Base-by-base conservation (phyloP, 1,140 invertebrate genomes). In the Macrosteles quadrilineatus region DNA sequence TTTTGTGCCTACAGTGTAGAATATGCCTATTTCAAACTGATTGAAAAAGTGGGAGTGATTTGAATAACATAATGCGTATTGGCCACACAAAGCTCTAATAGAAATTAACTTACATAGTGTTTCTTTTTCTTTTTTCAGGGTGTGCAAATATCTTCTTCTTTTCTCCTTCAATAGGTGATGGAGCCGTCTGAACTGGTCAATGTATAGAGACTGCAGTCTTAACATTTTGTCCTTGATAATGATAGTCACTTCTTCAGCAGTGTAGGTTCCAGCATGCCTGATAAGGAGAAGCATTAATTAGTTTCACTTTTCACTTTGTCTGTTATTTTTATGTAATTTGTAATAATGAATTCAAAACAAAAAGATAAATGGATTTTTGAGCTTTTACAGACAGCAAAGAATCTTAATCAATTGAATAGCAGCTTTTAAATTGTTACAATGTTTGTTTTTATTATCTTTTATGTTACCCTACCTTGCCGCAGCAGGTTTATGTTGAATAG, bases 241-340 rank as follows among this genome's bases (percentile, higher is more conserved):
- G 62, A 86, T 84, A 9, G 92, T 88, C 0, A 92, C 90, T 80
- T 97, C 94, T 77, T 96, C 92, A 0, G 90, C 89, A 0, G 94
- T 95, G 77, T 89, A 96, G 0, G 95, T 88, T 21, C 91, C 92
- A 29, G 93, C 93, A 81, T 94, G 90, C 81, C 90, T 92, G 80
- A 78, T 85, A 85, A n/a, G n/a, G 79, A 80, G 80, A 76, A 73
- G 82, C 79, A 76, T 79, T 81, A 78, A 80, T 57, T 80, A 73
- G 78, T 78, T 6, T 40, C 17, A 40, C 6, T 17, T 40, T 40
- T 9, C 36, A 9, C 6, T 40, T 9, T 17, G 17, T 9, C 6
- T 40, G 36, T 40, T 40, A 40, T 17, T 9, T 40, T 40, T 40
- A 6, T 40, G 6, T 17, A 6, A 40, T 40, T 40, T 40, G 17